Percentiles rank a stretch among this genome's conserved stretches.
Evolutionary conservation across 2,113 vertebrate genomes (phyloP).

Genomic region (Pluvialis apricaria): DNA sequence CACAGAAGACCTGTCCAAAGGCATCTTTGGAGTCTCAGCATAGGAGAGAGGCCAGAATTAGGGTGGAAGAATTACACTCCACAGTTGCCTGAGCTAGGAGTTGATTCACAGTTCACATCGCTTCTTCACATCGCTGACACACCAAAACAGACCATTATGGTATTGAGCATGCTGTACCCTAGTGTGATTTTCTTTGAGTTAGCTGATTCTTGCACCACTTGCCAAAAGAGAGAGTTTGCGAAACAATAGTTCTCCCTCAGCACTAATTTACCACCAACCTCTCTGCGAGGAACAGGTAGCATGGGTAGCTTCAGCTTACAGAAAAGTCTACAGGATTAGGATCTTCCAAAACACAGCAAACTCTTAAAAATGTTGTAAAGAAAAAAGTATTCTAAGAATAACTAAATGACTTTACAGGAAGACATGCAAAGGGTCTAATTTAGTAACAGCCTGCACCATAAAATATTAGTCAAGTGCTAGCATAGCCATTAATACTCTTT

Average conservation of each 20-base stretch:
- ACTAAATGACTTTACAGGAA: constrained; percentile 42
- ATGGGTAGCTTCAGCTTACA: background rate
- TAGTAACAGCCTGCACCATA: constrained; percentile 57
- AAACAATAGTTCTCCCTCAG: background rate
- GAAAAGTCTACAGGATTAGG: background rate
- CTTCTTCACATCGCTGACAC: background rate
- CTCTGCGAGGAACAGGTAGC: background rate
- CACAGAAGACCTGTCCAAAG: background rate
- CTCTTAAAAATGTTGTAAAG: constrained; percentile 20
- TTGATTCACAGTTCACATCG: background rate
- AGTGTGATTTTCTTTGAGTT: background rate
- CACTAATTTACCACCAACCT: background rate
- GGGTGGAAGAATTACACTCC: background rate
- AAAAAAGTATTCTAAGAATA: background rate
- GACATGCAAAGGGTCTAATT: constrained; percentile 34
- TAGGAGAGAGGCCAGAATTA: background rate
- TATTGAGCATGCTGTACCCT: background rate
- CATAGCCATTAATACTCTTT: constrained; percentile 69
- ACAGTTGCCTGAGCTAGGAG: background rate
- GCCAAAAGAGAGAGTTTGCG: background rate
- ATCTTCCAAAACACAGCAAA: constrained; percentile 14
- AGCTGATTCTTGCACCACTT: background rate
- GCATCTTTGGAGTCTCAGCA: background rate
- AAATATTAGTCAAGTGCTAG: constrained; percentile 69
- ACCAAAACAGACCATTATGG: background rate